Evolutionary conservation across 2,113 vertebrate species (phyloP), one percentile per base, ranked within the genome.

Genomic region (Tamias sibiricus): DNA sequence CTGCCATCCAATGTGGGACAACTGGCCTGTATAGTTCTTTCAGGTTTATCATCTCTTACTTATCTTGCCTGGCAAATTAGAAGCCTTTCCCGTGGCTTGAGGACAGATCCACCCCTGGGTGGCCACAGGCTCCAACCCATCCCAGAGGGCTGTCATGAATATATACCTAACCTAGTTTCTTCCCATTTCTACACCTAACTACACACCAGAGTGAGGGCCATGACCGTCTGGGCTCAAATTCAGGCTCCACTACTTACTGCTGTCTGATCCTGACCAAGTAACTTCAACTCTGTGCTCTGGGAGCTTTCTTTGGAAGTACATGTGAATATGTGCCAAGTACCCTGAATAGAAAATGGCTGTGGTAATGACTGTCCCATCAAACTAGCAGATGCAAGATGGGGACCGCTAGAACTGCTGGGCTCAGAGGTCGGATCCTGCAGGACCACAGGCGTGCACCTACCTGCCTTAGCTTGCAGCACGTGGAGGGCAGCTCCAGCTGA

Each of bases 11-110:
- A 5, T 1, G 22, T 3, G 16, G 32, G n/a, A 28, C 72, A 69
- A 4, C 12, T 12, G 0, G 40, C 14, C 12, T 26, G n/a, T 5
- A n/a, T 17, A 7, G 16, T 8, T 6, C 26, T n/a, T 37, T 69
- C 24, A 76, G 37, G 26, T 49, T 59, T 52, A 40, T 8, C 2
- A 17, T 4, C 35, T 40, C 6, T 28, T 42, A 4, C 0, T 35
- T 12, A 11, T 22, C 72, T 44, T 12, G 1, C 42, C 30, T 4
- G 32, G 22, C 57, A 17, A 47, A 26, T 24, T 9, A 24, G 59
- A 40, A 30, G 26, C 5, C 30, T 8, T 57, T 35, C 28, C 47
- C 79, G 17, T 17, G 1, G 17, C 66, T 62, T 17, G 20, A 8
- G 17, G 40, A 66, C 22, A 76, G 6, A 64, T 2, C n/a, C 16